These are phyloP conservation scores for Plectrocnemia conspersa DNA, from an alignment of 1,140 invertebrate genomes.

Conservation along the genomic window DNA sequence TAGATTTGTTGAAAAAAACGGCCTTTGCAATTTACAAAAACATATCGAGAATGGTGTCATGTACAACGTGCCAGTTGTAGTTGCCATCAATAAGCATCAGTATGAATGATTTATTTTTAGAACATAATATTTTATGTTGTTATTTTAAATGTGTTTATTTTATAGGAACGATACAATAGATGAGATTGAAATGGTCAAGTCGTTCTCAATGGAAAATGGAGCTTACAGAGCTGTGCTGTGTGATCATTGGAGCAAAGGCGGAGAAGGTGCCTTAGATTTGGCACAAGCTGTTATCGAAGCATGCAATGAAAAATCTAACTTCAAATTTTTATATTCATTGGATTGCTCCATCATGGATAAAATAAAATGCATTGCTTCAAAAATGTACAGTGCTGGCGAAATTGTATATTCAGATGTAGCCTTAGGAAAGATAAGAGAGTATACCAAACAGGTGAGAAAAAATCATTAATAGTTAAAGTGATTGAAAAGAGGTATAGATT, in stretches of 20 bases:
- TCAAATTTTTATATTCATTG: slow-evolving; percentile 82
- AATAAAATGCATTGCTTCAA: slow-evolving; percentile 81
- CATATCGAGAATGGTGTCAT: slow-evolving; percentile 91
- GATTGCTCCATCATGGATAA: slow-evolving; percentile 77
- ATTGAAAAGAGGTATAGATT: no score
- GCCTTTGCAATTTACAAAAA: slow-evolving; percentile 85
- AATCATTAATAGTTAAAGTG: no score
- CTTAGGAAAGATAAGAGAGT: slow-evolving; percentile 63
- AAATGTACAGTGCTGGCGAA: slow-evolving; percentile 94
- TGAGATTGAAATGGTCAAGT: slow-evolving; percentile 78
- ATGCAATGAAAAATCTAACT: slow-evolving; percentile 58
- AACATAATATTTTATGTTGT: background rate
- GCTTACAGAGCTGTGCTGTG: slow-evolving; percentile 84
- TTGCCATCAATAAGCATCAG: slow-evolving; percentile 86
- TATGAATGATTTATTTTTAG: slow-evolving; percentile 49
- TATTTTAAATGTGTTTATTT: slow-evolving; percentile 27
- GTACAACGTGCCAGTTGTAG: slow-evolving; percentile 92
- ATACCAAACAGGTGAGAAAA: slow-evolving; percentile 57
- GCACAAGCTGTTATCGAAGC: slow-evolving; percentile 84
- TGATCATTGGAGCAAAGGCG: slow-evolving; percentile 88
- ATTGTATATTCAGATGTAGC: slow-evolving; percentile 71
- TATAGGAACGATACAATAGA: slow-evolving; percentile 78
- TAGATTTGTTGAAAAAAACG: slow-evolving; percentile 84
- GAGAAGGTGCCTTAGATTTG: slow-evolving; percentile 77
- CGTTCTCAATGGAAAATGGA: slow-evolving; percentile 68